Evolutionary conservation across 2,888 invertebrate genomes (phyloP).

Genomic region (Schizotus pectinicornis): DNA sequence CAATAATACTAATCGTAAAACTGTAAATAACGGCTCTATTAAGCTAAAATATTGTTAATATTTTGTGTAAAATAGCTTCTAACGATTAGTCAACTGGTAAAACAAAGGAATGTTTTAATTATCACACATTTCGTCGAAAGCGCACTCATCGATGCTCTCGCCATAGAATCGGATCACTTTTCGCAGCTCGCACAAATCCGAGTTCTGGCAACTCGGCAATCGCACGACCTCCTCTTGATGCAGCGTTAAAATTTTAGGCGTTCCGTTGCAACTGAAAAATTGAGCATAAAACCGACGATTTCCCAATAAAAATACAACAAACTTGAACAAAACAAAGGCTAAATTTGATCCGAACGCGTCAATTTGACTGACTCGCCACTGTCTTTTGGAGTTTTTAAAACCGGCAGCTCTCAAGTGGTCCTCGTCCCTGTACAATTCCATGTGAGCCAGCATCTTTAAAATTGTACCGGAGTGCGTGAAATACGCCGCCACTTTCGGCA

Average conservation of each 20-base stretch:
- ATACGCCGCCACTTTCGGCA: constrained; percentile 64
- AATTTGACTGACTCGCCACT: constrained; percentile 69
- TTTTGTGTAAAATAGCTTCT: no score
- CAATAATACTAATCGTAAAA: no score
- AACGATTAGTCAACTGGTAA: no score
- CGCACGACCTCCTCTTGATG: constrained; percentile 77
- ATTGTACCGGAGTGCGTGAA: constrained; percentile 86
- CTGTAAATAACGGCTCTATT: no score
- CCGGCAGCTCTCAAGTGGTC: constrained; percentile 64
- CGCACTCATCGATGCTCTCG: constrained; percentile 69
- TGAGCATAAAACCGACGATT: not conserved
- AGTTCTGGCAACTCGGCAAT: constrained; percentile 70
- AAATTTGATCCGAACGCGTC: constrained; percentile 83
- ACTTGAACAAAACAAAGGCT: constrained; percentile 69
- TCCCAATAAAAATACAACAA: constrained; percentile 6
- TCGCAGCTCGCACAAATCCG: constrained; percentile 70
- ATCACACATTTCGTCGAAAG: constrained; percentile 71
- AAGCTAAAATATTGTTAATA: not conserved
- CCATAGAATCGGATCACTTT: constrained; percentile 64
- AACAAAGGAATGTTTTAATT: constrained; percentile 1
- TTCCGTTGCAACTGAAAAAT: constrained; percentile 50
- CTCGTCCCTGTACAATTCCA: constrained; percentile 75
- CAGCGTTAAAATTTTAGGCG: constrained; percentile 67
- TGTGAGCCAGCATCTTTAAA: constrained; percentile 74
- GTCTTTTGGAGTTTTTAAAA: constrained; percentile 56